Base-by-base conservation (phyloP, 2,888 invertebrate genomes). In the Eupsilia transversa region DNA sequence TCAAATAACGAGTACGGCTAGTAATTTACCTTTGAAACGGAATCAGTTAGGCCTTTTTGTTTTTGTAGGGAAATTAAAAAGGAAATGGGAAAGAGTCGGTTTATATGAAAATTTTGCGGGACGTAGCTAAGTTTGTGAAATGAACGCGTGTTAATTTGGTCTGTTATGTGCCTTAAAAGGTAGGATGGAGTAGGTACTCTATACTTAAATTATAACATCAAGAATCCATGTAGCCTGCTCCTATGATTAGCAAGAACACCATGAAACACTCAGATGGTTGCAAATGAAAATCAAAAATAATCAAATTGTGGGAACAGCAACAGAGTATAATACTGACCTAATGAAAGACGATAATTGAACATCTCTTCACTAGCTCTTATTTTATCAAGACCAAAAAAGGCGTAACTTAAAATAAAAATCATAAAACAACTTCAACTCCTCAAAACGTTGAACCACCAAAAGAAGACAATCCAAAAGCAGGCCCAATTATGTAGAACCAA, bases 401-500 rank as follows among this genome's bases (percentile, higher is more conserved):
- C 17, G 7, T 30, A 20, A 30, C 3, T 33, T 33, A 3, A 65
- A 80, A 52, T 27, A 27, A 64, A 59, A 43, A 52, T 33, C 38
- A 30, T 27, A 59, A 71, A 71, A 68, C 65, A 23, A 60, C 46
- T 38, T n/a, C 23, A 46, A 60, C 59, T 64, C 43, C 56, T 56
- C 38, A 68, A 84, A 66, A 43, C 41, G 38, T 54, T 67, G 57
- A 59, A 49, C 54, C 56, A 69, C 61, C 63, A 63, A 82, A 84
- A 59, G 38, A 56, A 82, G 61, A 67, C 59, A 84, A 72, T 72
- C 60, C 78, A 77, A 74, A 83, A 84, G 77, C 76, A 74, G 71
- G 63, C 70, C 70, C 83, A 85, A 85, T 87, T 86, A 85, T 70
- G 68, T 86, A 71, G 74, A 87, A 83, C 73, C 78, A 77, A 52